Base-by-base conservation (phyloP, 2,888 invertebrate species). In the Teleiodes luculella region DNA sequence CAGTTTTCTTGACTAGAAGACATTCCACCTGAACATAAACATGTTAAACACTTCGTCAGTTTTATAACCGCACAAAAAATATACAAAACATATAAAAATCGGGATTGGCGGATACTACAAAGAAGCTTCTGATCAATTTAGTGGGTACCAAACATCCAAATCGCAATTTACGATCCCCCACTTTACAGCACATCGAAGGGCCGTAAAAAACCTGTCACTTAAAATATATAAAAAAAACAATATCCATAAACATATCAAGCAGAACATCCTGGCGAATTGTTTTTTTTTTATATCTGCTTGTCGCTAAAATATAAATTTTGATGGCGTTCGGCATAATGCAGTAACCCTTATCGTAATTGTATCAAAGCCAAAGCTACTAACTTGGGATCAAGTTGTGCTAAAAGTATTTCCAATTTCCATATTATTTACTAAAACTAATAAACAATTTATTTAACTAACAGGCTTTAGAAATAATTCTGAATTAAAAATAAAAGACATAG, bases 141-240 rank as follows among this genome's bases (percentile, higher is more conserved):
- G 45, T 11, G 28, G 28, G 6, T 43, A 14, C 24, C 61, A 64
- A 60, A 64, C 59, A 57, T 64, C 64, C 60, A 76, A 70, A 72
- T 75, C 67, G 65, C 66, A 74, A 74, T 76, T 75, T 73, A 73
- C 64, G 65, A 31, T 14, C 31, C 8, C 30, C 13, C 46, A 31
- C 10, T 46, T 46, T 46, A 46, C 46, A 46, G 30, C 46, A 46
- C 46, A 46, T 46, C 10, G 46, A 31, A 7, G 18, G 1, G 43
- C 16, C 16, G 16, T 46, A 46, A 31, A 46, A 46, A 43, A 11
- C 14, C 31, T 46, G 46, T 46, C 46, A 46, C 31, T 31, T 31
- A 46, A 30, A 46, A 46, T 14, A 16, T 46, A 13, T 28, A 46
- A 16, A 46, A 16, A 46, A 43, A 46, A 46, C 16, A 46, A 46